Evolutionary conservation across 2,797 vertebrate species (phyloP).

Genomic region (Hapalemur alaotrensis): DNA sequence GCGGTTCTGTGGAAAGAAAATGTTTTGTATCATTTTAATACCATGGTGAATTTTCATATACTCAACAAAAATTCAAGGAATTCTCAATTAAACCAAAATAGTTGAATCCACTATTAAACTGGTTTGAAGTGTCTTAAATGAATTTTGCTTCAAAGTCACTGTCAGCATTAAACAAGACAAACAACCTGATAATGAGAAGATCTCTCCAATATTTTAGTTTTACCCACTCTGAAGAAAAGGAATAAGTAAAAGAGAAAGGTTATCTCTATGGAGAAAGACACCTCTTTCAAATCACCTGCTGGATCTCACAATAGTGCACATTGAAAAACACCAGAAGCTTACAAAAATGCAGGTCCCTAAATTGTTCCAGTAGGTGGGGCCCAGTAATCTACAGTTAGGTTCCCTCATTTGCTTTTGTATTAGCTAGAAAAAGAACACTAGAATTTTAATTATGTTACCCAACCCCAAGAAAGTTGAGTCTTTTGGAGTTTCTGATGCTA

Average conservation of each 20-base stretch:
- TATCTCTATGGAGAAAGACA: neutral
- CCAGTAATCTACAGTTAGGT: neutral
- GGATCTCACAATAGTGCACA: neutral
- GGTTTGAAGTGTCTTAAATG: neutral
- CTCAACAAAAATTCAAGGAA: constrained; percentile 11
- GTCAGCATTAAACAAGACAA: neutral
- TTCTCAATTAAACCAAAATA: neutral
- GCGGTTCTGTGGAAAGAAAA: constrained; percentile 87
- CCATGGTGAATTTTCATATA: neutral
- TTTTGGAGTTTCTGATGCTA: neutral
- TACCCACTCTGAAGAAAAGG: neutral
- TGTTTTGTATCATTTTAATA: constrained; percentile 29
- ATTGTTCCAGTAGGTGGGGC: neutral
- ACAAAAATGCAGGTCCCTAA: neutral
- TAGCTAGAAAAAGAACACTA: neutral
- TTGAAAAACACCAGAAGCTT: neutral
- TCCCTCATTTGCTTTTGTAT: neutral
- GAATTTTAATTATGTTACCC: neutral
- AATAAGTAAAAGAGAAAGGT: neutral
- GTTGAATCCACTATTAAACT: neutral
- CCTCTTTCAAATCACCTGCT: neutral
- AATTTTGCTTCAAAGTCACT: constrained; percentile 23
- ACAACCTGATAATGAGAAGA: neutral
- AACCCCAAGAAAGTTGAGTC: neutral
- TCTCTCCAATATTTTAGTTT: neutral